These are phyloP conservation scores for Pocillopora damicornis DNA, from an alignment of 64 coral and sea anemone species.

Conservation along the genomic window DNA sequence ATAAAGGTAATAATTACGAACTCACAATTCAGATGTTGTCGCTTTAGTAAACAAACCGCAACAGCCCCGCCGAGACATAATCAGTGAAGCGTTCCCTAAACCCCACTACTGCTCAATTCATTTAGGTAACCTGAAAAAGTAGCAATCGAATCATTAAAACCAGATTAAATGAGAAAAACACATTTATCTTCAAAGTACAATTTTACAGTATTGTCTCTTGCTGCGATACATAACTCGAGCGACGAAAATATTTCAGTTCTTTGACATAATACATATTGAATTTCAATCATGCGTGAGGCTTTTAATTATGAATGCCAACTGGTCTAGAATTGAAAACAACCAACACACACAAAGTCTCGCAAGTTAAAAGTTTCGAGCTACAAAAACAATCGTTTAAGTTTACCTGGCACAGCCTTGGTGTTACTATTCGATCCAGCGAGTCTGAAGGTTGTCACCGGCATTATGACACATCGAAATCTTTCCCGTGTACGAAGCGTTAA, in stretches of 20 bases:
- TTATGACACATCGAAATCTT: not conserved
- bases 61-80: not conserved
- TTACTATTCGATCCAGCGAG: not conserved
- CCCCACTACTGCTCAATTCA: not conserved
- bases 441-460: not conserved
- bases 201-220: not conserved
- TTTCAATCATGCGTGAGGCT: conserved; percentile 43
- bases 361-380: conserved; percentile 3
- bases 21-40: not conserved
- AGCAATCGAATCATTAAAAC: not conserved
- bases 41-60: not conserved
- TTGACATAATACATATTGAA: conserved; percentile 10
- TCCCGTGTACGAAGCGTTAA: not conserved
- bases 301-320: conserved; percentile 42
- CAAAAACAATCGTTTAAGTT: not conserved
- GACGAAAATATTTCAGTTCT: not conserved
- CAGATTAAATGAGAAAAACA: not conserved
- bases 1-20: not conserved
- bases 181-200: not conserved
- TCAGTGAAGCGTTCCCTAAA: not conserved
- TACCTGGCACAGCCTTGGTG: not conserved
- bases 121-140: not conserved
- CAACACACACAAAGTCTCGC: not conserved
- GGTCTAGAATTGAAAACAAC: conserved; percentile 34
- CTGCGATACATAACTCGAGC: not conserved